These are phyloP conservation scores for Polypedilum vanderplanki DNA, from an alignment of 1,140 invertebrate species.

Conservation along the genomic window DNA sequence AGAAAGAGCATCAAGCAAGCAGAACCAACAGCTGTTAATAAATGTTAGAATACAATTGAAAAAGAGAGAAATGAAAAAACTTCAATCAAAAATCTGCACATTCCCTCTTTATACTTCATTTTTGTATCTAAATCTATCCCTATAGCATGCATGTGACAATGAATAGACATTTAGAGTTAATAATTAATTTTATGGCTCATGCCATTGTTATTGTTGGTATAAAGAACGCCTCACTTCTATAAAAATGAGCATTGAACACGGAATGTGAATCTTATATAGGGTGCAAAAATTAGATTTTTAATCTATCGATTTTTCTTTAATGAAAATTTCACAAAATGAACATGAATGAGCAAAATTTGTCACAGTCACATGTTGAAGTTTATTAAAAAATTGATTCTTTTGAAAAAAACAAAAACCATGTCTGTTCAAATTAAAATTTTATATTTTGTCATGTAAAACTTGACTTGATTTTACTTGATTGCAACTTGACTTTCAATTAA, in stretches of 20 bases:
- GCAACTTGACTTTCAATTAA: too few species aligned
- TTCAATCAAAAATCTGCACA: not conserved
- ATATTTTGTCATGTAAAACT: too few species aligned
- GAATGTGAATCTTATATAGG: not conserved
- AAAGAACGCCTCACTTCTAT: not conserved
- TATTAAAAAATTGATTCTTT: too few species aligned
- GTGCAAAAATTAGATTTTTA: slow-evolving; percentile 6
- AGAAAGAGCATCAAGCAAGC: not conserved
- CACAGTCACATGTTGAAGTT: too few species aligned
- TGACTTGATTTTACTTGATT: too few species aligned
- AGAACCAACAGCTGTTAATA: not conserved
- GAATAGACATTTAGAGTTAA: slow-evolving; percentile 10
- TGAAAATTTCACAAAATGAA: too few species aligned
- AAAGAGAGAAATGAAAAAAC: not conserved
- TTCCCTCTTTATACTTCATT: too few species aligned
- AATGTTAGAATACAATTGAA: not conserved
- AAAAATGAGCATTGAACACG: slow-evolving; percentile 11
- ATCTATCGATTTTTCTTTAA: not conserved
- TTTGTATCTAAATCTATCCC: not conserved
- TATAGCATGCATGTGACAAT: slow-evolving; percentile 1
- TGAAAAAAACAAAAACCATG: too few species aligned
- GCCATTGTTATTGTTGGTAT: not conserved
- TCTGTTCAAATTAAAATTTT: too few species aligned
- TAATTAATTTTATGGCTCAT: slow-evolving; percentile 19
- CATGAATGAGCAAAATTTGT: too few species aligned